phyloP scores from a whole-genome alignment of 2,113 vertebrate genomes.

The Ondatra zibethicus region DNA sequence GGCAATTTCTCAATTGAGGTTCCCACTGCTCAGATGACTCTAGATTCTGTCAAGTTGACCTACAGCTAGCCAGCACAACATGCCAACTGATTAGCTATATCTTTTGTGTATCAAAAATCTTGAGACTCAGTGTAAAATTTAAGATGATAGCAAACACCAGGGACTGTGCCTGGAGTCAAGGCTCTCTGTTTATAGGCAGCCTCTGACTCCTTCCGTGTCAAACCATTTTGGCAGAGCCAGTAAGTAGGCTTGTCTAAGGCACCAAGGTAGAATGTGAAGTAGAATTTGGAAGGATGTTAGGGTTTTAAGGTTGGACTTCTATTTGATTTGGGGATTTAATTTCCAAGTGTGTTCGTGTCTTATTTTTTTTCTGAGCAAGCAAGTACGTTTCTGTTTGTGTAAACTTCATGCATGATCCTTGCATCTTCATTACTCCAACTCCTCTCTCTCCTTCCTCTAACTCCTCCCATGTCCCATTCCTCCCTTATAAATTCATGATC shows the following conservation, averaged over 20 bases:
- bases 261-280: neutral
- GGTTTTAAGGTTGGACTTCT: neutral
- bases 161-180: neutral
- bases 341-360: neutral
- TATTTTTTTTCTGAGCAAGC: neutral
- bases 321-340: neutral
- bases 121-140: neutral
- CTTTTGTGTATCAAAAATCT: neutral
- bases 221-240: neutral
- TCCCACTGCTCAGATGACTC: neutral
- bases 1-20: neutral
- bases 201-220: neutral
- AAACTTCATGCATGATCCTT: neutral
- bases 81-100: neutral
- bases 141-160: neutral
- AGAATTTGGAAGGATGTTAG: neutral
- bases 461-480: neutral
- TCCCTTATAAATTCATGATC: neutral
- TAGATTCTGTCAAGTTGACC: neutral
- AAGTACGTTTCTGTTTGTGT: neutral
- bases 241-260: neutral
- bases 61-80: neutral
- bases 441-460: neutral
- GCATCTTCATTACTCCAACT: too few species aligned
- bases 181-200: neutral